Conservation (phyloP, 2,113 vertebrate genomes). For the Etia nguti region DNA sequence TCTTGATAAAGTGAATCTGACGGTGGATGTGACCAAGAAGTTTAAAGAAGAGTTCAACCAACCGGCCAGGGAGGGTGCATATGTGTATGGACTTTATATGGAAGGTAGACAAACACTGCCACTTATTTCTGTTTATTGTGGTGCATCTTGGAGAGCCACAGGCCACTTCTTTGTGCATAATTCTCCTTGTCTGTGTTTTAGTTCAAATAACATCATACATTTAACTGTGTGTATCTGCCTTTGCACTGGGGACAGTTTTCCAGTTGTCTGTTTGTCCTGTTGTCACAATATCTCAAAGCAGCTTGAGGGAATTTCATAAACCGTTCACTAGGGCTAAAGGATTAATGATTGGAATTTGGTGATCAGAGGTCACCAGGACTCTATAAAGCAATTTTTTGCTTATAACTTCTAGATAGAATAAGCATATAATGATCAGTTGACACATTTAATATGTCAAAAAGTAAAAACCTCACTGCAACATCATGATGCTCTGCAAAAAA, state of each 20-base stretch:
- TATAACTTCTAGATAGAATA: not conserved
- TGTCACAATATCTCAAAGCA: not conserved
- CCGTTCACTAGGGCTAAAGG: not conserved
- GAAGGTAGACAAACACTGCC: constrained; percentile 55
- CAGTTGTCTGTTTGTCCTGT: not conserved
- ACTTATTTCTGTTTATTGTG: not conserved
- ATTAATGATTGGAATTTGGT: not conserved
- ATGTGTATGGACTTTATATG: constrained; percentile 69
- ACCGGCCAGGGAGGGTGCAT: constrained; percentile 70
- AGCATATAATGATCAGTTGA: not conserved
- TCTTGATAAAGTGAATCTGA: constrained; percentile 76
- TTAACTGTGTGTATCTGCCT: not conserved
- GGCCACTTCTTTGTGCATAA: not conserved
- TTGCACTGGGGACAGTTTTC: not conserved
- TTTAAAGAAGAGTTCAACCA: constrained; percentile 79
- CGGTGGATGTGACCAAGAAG: constrained; percentile 73
- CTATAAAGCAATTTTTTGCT: not conserved
- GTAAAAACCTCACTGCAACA: not conserved
- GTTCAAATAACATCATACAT: not conserved
- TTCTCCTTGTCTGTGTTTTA: not conserved
- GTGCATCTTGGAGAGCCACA: not conserved
- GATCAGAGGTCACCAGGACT: not conserved
- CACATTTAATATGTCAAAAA: not conserved
- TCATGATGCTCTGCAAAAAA: not conserved
- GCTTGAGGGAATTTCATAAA: not conserved